These are phyloP conservation scores for Vireo griseus DNA, from an alignment of 2,797 vertebrate species.

Conservation along the genomic window DNA sequence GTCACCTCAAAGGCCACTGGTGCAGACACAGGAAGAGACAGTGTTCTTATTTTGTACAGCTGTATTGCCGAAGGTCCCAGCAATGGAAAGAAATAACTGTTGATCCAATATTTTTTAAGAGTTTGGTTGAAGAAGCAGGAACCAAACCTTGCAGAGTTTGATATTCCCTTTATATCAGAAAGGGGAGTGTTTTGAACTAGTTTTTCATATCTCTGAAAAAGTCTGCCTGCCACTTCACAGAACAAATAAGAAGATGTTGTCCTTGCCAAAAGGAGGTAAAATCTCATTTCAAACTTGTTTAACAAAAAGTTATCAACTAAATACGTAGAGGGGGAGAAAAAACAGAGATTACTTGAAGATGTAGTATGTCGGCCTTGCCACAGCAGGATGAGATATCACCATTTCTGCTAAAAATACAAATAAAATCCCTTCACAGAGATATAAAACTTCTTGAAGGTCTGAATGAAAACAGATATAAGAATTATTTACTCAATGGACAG, in stretches of 20 bases:
- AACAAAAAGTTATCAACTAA: neutral
- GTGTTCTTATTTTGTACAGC: neutral
- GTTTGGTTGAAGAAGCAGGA: neutral
- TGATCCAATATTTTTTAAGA: neutral
- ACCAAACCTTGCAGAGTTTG: neutral
- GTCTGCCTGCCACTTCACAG: neutral
- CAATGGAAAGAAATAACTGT: neutral
- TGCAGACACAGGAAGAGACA: neutral
- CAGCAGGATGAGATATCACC: neutral
- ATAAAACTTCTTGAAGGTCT: neutral
- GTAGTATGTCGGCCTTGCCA: neutral
- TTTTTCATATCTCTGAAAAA: neutral
- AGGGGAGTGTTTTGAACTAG: neutral
- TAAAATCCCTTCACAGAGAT: neutral
- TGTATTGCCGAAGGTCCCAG: neutral
- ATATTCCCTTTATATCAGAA: neutral
- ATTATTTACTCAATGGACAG: neutral
- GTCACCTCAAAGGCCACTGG: neutral
- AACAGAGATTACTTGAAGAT: neutral
- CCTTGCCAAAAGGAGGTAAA: neutral
- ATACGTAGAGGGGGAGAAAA: neutral
- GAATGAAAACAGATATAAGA: neutral
- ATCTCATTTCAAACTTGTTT: neutral
- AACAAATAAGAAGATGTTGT: neutral
- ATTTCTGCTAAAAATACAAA: neutral